Evolutionary conservation across 2,797 vertebrate species (phyloP), one percentile per base, ranked within the genome.

Genomic region (Aldrovandia affinis): DNA sequence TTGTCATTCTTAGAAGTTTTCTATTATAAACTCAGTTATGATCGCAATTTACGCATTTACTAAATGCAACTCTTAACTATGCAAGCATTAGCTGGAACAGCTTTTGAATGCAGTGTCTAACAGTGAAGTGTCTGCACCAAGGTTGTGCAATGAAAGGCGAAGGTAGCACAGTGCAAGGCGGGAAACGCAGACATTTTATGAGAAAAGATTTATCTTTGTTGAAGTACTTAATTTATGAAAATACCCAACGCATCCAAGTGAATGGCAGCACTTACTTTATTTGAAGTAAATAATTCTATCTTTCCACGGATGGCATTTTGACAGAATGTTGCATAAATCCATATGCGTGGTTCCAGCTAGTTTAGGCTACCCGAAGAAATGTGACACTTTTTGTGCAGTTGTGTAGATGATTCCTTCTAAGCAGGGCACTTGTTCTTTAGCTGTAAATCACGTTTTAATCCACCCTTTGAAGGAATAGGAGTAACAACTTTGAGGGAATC

Each of bases 151-250:
- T 30, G 81, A 20, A 50, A 81, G 50, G 25, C 50, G 47, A 73
- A 73, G 73, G 44, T 83, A 82, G 65, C 65, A 50, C 22, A n/a
- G 42, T 52, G 80, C 61, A 47, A 79, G 82, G 33, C 82, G 83
- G 82, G 59, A 83, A 81, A 83, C n/a, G 42, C 78, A 59, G 65
- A 55, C 82, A 85, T 83, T 79, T 70, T 78, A 80, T 30, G 84
- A 85, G 55, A 82, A 80, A 84, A 81, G 20, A 54, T 52, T 83
- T 61, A 63, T 65, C 55, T 68, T 36, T 77, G 10, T 36, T 54
- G 42, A 52, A 75, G n/a, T 54, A 65, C 39, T 83, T 65, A 63
- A 28, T 28, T 73, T 85, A 39, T 78, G 30, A 81, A 63, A 70
- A 52, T 85, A 25, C 30, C 47, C 70, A 52, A 3, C 9, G 20